Conservation (phyloP, 2,113 vertebrate species). For the Barbus barbus region DNA sequence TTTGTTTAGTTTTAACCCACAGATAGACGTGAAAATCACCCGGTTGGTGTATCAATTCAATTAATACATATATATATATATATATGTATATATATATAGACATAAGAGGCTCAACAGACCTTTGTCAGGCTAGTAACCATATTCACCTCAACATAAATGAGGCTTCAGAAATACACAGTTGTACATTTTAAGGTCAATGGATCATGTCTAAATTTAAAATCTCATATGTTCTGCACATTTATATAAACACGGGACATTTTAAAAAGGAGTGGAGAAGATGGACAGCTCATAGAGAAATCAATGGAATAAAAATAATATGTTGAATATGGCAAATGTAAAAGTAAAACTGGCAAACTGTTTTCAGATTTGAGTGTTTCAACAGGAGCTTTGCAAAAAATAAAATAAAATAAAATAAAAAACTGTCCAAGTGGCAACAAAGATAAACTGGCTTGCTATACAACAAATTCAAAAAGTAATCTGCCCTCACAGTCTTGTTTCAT, state of each 20-base stretch:
- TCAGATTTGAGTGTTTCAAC: background rate
- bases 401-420: too few species aligned
- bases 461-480: background rate
- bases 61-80: background rate
- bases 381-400: background rate
- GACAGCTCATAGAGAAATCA: background rate
- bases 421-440: background rate
- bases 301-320: background rate
- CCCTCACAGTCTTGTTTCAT: background rate
- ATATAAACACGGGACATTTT: background rate
- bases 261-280: background rate
- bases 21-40: background rate
- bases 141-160: background rate
- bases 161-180: background rate
- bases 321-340: background rate
- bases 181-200: background rate
- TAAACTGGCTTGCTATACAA: background rate
- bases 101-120: background rate
- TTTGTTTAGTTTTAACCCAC: conserved; percentile 10
- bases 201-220: background rate
- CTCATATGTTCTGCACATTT: background rate
- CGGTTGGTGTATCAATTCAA: background rate
- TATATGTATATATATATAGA: too few species aligned
- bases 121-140: background rate
- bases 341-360: background rate